These are phyloP conservation scores for Drosophila seguyi DNA, from an alignment of 1,140 invertebrate species.

Conservation along the genomic window DNA sequence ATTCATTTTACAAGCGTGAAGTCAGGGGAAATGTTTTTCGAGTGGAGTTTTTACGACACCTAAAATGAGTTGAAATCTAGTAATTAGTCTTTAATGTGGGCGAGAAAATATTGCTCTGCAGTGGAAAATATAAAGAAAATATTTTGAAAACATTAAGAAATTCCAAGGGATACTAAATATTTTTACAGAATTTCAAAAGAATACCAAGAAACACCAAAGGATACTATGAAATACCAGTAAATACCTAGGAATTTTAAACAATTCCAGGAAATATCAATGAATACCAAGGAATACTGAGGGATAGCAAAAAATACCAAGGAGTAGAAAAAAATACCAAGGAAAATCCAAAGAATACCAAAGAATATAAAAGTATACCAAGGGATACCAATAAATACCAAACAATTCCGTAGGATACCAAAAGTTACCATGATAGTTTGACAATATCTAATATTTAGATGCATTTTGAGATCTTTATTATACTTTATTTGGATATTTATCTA, in stretches of 20 bases:
- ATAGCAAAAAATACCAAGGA: too few relatives aligned
- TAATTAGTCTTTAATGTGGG: not conserved
- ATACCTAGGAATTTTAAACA: too few relatives aligned
- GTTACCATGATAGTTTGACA: not conserved
- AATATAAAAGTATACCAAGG: too few relatives aligned
- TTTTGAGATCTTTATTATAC: too few relatives aligned
- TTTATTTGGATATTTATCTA: not conserved
- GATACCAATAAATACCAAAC: not conserved
- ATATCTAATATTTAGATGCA: too few relatives aligned
- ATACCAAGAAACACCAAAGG: not conserved
- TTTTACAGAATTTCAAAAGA: too few relatives aligned
- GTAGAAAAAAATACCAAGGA: too few relatives aligned
- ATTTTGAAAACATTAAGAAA: not conserved
- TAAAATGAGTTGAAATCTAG: not conserved
- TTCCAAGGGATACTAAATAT: not conserved
- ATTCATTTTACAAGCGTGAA: constrained; percentile 10
- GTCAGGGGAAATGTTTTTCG: constrained; percentile 7
- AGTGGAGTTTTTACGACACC: constrained; percentile 12
- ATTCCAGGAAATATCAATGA: too few relatives aligned
- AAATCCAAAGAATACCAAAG: too few relatives aligned
- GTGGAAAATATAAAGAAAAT: not conserved
- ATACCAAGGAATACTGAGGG: too few relatives aligned
- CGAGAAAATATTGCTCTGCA: not conserved
- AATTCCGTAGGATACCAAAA: not conserved
- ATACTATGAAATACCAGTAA: not conserved